Conservation (phyloP, 2,113 vertebrate species). For the Gnathonemus echidnorhynchus region DNA sequence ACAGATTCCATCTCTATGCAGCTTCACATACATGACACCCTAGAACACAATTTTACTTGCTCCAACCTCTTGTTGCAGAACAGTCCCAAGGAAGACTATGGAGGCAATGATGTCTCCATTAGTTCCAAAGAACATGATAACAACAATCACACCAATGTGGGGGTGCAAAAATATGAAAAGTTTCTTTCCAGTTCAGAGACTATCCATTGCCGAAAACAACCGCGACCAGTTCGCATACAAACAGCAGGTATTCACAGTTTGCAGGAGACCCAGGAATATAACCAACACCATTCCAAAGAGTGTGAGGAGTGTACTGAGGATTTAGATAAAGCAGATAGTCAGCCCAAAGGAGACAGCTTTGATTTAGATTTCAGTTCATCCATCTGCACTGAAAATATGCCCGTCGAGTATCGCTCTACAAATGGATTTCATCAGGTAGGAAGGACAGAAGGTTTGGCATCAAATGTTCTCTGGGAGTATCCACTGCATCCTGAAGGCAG, state of each 20-base stretch:
- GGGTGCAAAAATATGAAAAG: slow-evolving; percentile 71
- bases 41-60: slow-evolving; percentile 72
- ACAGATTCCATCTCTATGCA: slow-evolving; percentile 71
- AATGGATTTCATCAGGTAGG: slow-evolving; percentile 55
- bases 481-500: slow-evolving; percentile 50
- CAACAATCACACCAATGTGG: slow-evolving; percentile 71
- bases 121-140: slow-evolving; percentile 70
- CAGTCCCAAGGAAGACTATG: slow-evolving; percentile 71
- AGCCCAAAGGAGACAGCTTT: slow-evolving; percentile 76
- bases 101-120: slow-evolving; percentile 71
- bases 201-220: slow-evolving; percentile 76
- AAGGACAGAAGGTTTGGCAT: slow-evolving; percentile 56
- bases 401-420: slow-evolving; percentile 67
- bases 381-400: slow-evolving; percentile 72
- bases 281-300: slow-evolving; percentile 69
- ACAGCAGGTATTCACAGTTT: slow-evolving; percentile 74
- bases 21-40: slow-evolving; percentile 67
- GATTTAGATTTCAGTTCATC: slow-evolving; percentile 77
- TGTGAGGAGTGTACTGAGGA: slow-evolving; percentile 74
- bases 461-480: slow-evolving; percentile 36
- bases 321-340: slow-evolving; percentile 73
- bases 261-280: slow-evolving; percentile 75
- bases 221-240: slow-evolving; percentile 73
- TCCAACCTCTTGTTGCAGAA: slow-evolving; percentile 66
- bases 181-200: slow-evolving; percentile 74